A percentile compares a stretch with the other conserved stretches of the same genome.
phyloP scores from a whole-genome alignment of 2,888 invertebrate genomes.

The Sycophila texana region DNA sequence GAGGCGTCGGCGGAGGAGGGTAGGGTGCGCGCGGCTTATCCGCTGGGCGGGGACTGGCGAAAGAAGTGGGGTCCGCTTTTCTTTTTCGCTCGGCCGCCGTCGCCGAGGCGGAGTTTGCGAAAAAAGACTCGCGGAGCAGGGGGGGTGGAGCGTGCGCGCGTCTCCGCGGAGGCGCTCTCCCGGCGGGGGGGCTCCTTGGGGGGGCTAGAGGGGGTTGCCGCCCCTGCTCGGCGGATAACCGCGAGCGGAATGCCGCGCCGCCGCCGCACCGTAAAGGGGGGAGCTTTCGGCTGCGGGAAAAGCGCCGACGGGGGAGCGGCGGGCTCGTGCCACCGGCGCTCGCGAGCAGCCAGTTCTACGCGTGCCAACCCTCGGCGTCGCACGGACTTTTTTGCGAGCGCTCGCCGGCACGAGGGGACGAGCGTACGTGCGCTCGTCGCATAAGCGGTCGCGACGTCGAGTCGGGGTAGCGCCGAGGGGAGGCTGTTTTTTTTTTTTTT shows the following conservation, averaged over 20 bases:
- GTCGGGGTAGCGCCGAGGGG: no score
- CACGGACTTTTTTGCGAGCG: not conserved
- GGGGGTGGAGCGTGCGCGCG: constrained; percentile 47
- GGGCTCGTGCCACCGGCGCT: constrained; percentile 59
- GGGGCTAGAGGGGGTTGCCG: no score
- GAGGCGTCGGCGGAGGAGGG: constrained; percentile 18
- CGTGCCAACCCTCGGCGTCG: constrained; percentile 66
- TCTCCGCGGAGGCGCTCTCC: constrained; percentile 16
- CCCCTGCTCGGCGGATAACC: not conserved
- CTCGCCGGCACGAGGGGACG: constrained; percentile 6
- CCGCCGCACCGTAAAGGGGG: not conserved
- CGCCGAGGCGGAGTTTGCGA: constrained; percentile 68
- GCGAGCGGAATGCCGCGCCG: constrained; percentile 32
- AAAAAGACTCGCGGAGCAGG: constrained; percentile 57
- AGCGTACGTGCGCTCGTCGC: not conserved
- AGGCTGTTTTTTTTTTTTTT: no score
- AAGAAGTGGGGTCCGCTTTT: constrained; percentile 61
- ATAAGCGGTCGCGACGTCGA: no score
- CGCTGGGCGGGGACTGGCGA: constrained; percentile 57
- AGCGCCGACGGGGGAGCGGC: constrained; percentile 51
- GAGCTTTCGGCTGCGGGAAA: constrained; percentile 7
- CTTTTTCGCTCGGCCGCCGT: constrained; percentile 12
- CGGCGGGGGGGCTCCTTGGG: not conserved
- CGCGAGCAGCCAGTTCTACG: constrained; percentile 68
- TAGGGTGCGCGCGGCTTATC: constrained; percentile 54